phyloP scores from a whole-genome alignment of 2,113 vertebrate species.

The Aegotheles bennettii region DNA sequence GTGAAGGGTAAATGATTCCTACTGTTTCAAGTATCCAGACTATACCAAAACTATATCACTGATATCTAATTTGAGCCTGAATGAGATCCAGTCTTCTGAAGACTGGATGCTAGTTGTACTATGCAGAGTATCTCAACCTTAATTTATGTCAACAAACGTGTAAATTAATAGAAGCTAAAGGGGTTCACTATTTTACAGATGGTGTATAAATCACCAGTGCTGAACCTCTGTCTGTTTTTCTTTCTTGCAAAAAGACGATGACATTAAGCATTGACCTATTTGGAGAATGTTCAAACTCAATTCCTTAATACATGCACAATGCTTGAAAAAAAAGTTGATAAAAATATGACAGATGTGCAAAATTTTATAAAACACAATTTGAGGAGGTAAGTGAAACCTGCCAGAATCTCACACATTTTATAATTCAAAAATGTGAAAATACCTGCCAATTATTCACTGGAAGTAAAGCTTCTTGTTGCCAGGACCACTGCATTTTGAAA shows the following conservation, averaged over 20 bases:
- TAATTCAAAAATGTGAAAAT: background rate
- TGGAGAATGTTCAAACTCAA: background rate
- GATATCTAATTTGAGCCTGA: background rate
- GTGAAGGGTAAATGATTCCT: background rate
- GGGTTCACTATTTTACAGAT: background rate
- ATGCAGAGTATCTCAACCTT: background rate
- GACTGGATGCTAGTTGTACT: background rate
- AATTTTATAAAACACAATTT: background rate
- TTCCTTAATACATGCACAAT: background rate
- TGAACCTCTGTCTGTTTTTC: background rate
- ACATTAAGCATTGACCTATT: background rate
- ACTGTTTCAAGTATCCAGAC: background rate
- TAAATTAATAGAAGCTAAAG: background rate
- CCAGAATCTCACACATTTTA: background rate
- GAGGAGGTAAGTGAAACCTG: background rate
- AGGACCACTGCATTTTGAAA: background rate
- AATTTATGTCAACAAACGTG: background rate
- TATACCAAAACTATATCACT: background rate
- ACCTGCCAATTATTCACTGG: background rate
- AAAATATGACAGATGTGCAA: slow-evolving; percentile 31
- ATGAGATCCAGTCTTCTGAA: background rate
- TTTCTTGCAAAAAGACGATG: background rate
- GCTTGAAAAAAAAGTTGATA: background rate
- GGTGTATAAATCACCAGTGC: background rate
- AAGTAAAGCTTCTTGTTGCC: background rate